Evolutionary conservation across 2,113 vertebrate genomes (phyloP), one percentile per base, ranked within the genome.

Genomic region (Gymnorhina tibicen): DNA sequence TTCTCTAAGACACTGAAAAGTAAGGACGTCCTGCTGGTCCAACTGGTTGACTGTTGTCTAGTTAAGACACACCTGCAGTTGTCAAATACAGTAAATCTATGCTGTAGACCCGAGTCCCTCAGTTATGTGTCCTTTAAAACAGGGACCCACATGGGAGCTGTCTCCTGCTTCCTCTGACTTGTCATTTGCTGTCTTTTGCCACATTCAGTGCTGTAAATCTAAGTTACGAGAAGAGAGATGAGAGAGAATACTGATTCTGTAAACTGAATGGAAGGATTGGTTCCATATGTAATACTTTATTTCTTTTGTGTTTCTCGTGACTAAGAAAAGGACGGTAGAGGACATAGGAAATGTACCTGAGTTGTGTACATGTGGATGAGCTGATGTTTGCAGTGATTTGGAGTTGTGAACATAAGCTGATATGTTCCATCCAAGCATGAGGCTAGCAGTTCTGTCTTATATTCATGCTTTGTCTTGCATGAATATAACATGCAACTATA

Each of bases 211-310:
- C 35, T 67, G 42, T 46, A 68, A 72, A 30, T 46, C 22, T 55
- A 37, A 72, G 6, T 81, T 62, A 22, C 0, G 0, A 42, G 64
- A 69, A 50, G 52, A 58, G 73, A 78, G 7, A 13, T 0, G 0
- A 79, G n/a, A 50, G 19, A 44, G 42, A 44, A 44, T 18, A 62
- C 30, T 27, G 8, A 15, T 70, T 78, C 70, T 72, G 5, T 64
- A 59, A 75, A 64, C 4, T 30, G 9, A 55, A 63, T 3, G 3
- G 37, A 53, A 76, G 26, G 32, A 39, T 35, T 68, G 10, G 6
- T 64, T 88, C 35, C 17, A 39, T 6, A 2, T 39, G 21, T 16
- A 9, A 11, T 59, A 46, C 23, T 35, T 59, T 10, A 13, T 78
- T 88, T 90, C 21, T 63, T 74, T 80, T 52, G 4, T 62, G 10